Conservation (phyloP, 1,140 invertebrate genomes). For the Mamestra configurata region DNA sequence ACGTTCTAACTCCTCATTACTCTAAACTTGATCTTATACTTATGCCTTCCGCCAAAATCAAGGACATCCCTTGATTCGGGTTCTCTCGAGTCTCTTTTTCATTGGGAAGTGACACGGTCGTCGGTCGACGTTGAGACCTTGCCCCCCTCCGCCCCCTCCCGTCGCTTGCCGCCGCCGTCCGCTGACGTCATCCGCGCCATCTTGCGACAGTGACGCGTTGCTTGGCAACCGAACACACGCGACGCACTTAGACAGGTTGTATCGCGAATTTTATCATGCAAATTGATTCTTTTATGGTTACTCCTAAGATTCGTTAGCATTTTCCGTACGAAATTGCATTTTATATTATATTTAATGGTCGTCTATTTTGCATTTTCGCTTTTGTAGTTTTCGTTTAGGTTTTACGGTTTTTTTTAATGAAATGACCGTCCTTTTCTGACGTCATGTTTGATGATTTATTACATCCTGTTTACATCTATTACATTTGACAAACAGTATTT, state of each 20-base stretch:
- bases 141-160: conserved; percentile 68
- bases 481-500: not conserved
- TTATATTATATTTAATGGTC: not conserved
- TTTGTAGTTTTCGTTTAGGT: conserved; percentile 11
- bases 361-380: conserved; percentile 20
- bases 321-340: conserved; percentile 27
- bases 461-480: not conserved
- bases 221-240: conserved; percentile 78
- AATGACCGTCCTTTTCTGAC: not conserved
- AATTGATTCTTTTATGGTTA: conserved; percentile 34
- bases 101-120: conserved; percentile 84
- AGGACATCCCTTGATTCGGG: conserved; percentile 79
- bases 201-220: conserved; percentile 82
- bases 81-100: conserved; percentile 81
- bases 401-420: not conserved
- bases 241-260: conserved; percentile 61
- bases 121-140: conserved; percentile 74
- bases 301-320: conserved; percentile 28
- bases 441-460: not conserved
- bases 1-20: conserved; percentile 25
- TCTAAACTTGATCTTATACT: conserved; percentile 61
- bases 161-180: conserved; percentile 38
- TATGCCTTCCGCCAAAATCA: conserved; percentile 78
- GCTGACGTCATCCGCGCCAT: conserved; percentile 85
- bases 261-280: conserved; percentile 51